phyloP scores from a whole-genome alignment of 2,797 vertebrate genomes.

The Sebastes kiyomatsui region DNA sequence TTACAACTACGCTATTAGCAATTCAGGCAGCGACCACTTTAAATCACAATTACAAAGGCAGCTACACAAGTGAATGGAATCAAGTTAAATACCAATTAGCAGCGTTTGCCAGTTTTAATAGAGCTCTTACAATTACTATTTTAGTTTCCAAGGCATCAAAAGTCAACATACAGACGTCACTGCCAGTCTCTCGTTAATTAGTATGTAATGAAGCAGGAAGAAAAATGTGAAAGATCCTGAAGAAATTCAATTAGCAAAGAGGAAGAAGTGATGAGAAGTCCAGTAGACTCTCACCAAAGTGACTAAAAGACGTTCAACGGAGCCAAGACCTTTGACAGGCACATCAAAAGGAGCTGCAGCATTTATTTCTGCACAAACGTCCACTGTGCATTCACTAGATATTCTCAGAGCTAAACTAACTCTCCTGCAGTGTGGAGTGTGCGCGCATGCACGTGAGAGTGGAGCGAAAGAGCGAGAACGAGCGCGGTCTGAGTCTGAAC shows the following conservation, averaged over 20 bases:
- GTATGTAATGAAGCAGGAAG: neutral
- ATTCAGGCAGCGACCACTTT: constrained; percentile 3
- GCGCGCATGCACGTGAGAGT: no score
- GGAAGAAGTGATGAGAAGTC: neutral
- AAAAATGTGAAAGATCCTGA: neutral
- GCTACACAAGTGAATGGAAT: constrained; percentile 27
- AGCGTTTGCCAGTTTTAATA: constrained; percentile 15
- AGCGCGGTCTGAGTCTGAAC: no score
- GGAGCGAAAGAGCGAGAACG: fast-evolving
- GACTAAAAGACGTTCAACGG: neutral
- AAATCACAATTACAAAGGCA: constrained; percentile 44
- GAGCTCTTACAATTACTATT: constrained; percentile 13
- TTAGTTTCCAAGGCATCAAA: constrained; percentile 16
- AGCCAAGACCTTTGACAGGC: neutral
- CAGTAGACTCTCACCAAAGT: neutral
- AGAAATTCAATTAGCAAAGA: neutral
- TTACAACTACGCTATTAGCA: neutral
- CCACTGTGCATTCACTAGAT: no score
- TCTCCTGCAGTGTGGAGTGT: no score
- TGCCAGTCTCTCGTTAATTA: neutral
- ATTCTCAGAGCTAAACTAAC: no score
- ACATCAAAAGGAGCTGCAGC: no score
- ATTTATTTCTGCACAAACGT: no score
- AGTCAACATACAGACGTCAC: neutral
- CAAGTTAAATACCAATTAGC: constrained; percentile 52